Percentiles rank a stretch among this genome's conserved stretches.
These are phyloP conservation scores for Entomobrya proxima DNA, from an alignment of 2,888 invertebrate species.

Conservation along the genomic window DNA sequence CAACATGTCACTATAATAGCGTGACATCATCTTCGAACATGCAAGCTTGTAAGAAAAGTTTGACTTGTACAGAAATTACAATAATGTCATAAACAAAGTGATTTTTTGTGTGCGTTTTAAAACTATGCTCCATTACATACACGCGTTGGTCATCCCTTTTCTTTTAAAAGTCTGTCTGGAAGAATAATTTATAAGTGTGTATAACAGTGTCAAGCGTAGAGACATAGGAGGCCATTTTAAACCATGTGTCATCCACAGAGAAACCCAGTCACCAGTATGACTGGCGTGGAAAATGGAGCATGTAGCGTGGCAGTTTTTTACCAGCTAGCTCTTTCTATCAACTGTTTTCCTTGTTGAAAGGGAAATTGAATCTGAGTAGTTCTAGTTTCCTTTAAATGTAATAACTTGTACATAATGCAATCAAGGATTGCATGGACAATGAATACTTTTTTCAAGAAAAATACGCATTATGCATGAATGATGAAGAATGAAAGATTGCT, in stretches of 20 bases:
- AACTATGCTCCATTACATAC: background rate
- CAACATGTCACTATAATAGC: conserved; percentile 34
- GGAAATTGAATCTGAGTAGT: background rate
- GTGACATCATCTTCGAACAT: background rate
- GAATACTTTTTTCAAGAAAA: too few species aligned
- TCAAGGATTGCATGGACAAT: background rate
- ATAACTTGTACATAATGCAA: too few species aligned
- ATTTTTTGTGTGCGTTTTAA: background rate
- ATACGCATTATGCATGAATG: too few species aligned
- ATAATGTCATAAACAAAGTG: background rate
- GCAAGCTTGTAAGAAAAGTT: conserved; percentile 14
- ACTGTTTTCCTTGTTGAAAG: background rate
- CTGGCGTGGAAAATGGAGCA: conserved; percentile 48
- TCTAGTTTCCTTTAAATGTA: too few species aligned
- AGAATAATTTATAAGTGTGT: background rate
- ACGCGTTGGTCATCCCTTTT: background rate
- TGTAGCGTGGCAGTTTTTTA: conserved; percentile 32
- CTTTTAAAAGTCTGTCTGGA: background rate
- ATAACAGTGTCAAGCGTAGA: background rate
- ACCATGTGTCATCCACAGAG: conserved; percentile 5
- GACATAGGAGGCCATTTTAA: background rate
- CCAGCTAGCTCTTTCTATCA: conserved; percentile 7
- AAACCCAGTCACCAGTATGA: conserved; percentile 46
- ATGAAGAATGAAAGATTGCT: too few species aligned
- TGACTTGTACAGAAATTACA: background rate